phyloP scores from a whole-genome alignment of 2,113 vertebrate genomes.

The Tauraco erythrolophus region DNA sequence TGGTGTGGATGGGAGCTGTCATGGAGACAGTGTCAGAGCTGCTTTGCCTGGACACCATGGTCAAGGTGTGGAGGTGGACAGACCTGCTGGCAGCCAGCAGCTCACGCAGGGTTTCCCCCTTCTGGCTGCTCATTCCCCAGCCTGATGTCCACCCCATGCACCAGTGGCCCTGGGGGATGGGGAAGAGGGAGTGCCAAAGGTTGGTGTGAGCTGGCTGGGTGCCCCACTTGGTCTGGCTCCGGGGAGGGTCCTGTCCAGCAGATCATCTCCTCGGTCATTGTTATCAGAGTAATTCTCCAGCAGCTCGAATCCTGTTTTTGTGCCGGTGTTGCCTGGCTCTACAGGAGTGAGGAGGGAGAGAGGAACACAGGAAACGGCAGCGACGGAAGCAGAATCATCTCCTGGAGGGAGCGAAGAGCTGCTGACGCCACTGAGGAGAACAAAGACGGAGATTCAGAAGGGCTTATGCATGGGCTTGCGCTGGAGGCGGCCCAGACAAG shows the following conservation, averaged over 20 bases:
- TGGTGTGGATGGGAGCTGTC: not conserved
- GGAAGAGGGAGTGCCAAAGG: not conserved
- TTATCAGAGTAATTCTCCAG: slow-evolving; percentile 55
- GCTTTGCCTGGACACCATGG: not conserved
- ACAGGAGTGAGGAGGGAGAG: not conserved
- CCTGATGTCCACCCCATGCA: not conserved
- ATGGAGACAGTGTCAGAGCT: not conserved
- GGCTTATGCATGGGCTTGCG: not conserved
- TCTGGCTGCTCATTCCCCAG: not conserved
- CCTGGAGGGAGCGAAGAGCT: slow-evolving; percentile 54
- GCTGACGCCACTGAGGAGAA: slow-evolving; percentile 44
- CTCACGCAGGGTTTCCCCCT: not conserved
- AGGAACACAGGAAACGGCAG: slow-evolving; percentile 70
- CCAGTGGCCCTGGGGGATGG: fast-evolving
- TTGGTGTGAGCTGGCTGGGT: not conserved
- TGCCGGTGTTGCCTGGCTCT: slow-evolving; percentile 49
- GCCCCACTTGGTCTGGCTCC: not conserved
- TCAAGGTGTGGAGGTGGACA: not conserved
- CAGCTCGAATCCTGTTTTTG: slow-evolving; percentile 72
- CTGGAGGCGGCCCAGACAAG: not conserved
- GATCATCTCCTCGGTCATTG: slow-evolving; percentile 57
- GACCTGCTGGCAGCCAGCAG: not conserved
- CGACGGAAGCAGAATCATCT: slow-evolving; percentile 66
- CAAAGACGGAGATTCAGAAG: slow-evolving; percentile 54
- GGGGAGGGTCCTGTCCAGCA: not conserved